Evolutionary conservation across 2,113 vertebrate species (phyloP).

Genomic region (Pangasianodon hypophthalmus): DNA sequence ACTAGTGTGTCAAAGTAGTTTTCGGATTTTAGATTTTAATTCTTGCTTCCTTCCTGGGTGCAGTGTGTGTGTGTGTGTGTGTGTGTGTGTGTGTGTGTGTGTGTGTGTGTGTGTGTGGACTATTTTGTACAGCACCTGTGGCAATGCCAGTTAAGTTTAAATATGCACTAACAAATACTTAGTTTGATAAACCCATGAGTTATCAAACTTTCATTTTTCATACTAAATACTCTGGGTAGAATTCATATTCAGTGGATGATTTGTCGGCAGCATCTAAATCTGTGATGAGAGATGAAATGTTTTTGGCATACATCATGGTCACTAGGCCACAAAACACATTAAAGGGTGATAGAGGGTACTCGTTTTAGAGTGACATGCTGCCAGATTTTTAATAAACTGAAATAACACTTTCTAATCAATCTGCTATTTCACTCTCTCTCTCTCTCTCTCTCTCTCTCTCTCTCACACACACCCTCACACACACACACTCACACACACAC

Average conservation of each 20-base stretch:
- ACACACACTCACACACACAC: slow-evolving; percentile 21
- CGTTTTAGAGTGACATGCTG: slow-evolving; percentile 60
- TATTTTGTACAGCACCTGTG: background rate
- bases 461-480: slow-evolving; percentile 5
- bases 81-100: background rate
- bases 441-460: slow-evolving; percentile 2
- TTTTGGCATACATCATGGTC: slow-evolving; percentile 35
- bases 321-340: slow-evolving; percentile 46
- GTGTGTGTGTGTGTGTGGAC: background rate
- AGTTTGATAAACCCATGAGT: background rate
- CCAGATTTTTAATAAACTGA: slow-evolving; percentile 67
- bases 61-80: background rate
- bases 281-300: background rate
- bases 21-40: background rate
- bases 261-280: slow-evolving; percentile 2
- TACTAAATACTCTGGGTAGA: background rate
- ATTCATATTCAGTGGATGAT: slow-evolving; percentile 17
- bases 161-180: background rate
- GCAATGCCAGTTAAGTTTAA: background rate
- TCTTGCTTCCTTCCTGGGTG: background rate
- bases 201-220: background rate
- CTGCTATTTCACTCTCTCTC: slow-evolving; percentile 33
- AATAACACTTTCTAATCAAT: slow-evolving; percentile 55
- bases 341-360: slow-evolving; percentile 63
- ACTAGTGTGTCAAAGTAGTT: background rate